Base-by-base conservation (phyloP, 2,888 invertebrate species). In the Nudaria mundana region DNA sequence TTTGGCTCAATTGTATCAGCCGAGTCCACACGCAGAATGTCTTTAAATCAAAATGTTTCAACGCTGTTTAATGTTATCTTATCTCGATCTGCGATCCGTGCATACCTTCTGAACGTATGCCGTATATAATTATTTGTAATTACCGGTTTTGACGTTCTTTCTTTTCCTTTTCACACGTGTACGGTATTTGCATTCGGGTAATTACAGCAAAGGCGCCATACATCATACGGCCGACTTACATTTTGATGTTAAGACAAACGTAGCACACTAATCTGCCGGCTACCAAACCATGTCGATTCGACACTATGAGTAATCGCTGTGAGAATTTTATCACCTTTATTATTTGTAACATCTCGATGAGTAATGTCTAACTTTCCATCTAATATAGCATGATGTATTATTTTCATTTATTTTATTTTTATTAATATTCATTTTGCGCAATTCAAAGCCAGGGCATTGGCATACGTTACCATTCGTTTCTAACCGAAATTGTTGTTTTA, bases 371-470 rank as follows among this genome's bases (percentile, higher is more conserved):
- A 81, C 83, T 84, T 81, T 86, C 84, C 82, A 81, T 79, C 81
- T 85, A 83, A 83, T 86, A 76, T 80, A 76, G 87, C 88, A 87
- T 88, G 88, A 87, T 87, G 64, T 84, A 86, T 85, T 81, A 80
- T 82, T 83, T 70, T 85, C 84, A 83, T 85, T 86, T 83, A 69
- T 82, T 75, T 81, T 63, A 58, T 75, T 80, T 77, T 76, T 75
- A 71, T 78, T 78, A 77, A 76, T 81, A 78, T 85, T 86, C 84
- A 82, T 84, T 86, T 89, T 79, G 83, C 82, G 83, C 85, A 80
- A 86, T 85, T 84, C 81, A 88, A 91, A 93, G 95, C 95, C 95
- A 95, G 95, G 95, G 95, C 95, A 95, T 95, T 95, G 95, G 95
- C 95, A 94, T 91, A 89, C 84, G 84, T 80, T 86, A 85, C 83